Evolutionary conservation across 2,888 invertebrate species (phyloP).

Genomic region (Mechanitis mazaeus): DNA sequence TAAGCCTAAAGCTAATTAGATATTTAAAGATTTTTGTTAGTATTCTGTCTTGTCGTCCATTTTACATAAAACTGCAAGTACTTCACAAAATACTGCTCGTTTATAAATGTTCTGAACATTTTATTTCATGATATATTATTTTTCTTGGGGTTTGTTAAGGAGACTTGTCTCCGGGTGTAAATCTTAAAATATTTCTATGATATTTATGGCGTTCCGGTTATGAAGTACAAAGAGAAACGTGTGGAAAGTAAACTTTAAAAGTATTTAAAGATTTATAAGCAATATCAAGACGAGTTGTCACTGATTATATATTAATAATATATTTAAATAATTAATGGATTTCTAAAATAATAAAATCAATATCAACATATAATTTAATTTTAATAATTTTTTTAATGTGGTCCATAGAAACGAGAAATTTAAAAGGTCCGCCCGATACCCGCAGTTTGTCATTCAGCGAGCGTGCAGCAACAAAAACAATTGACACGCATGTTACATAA

Average conservation of each 20-base stretch:
- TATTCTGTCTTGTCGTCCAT: neutral
- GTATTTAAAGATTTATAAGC: neutral
- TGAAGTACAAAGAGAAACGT: neutral
- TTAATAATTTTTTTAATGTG: too few relatives aligned
- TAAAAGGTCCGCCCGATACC: conserved; percentile 29
- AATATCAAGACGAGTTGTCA: neutral
- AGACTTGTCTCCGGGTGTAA: conserved; percentile 1
- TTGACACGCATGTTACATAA: conserved; percentile 68
- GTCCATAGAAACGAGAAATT: neutral
- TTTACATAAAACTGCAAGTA: neutral
- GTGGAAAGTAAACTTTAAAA: too few relatives aligned
- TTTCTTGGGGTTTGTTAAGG: neutral
- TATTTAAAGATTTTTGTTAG: neutral
- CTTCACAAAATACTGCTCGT: conserved; percentile 1
- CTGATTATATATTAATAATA: too few relatives aligned
- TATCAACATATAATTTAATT: too few relatives aligned
- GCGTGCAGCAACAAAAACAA: conserved; percentile 53
- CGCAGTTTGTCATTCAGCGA: conserved; percentile 41
- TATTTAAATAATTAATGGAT: too few relatives aligned
- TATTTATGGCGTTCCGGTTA: neutral
- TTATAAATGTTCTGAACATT: conserved; percentile 2
- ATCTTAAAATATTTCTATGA: conserved; percentile 1
- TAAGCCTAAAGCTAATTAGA: neutral
- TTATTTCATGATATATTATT: conserved; percentile 5
- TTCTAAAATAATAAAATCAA: too few relatives aligned